Evolutionary conservation across 2,113 vertebrate species (phyloP).

Genomic region (Phylloscopus trochilus): DNA sequence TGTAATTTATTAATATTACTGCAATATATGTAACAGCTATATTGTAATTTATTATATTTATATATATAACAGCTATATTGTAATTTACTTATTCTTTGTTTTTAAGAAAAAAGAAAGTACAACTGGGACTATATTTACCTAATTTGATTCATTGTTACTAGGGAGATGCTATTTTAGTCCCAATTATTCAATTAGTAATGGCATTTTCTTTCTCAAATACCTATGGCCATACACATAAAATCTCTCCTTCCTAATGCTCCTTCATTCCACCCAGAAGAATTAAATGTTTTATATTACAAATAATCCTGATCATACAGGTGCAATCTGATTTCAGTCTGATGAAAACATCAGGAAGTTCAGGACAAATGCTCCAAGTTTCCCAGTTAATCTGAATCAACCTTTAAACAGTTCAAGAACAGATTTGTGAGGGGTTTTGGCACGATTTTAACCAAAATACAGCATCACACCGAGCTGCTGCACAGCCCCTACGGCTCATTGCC

Average conservation of each 20-base stretch:
- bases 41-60: too few relatives aligned
- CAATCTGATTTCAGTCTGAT: not conserved
- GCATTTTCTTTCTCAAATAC: not conserved
- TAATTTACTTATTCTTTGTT: not conserved
- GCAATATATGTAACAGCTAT: too few relatives aligned
- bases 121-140: not conserved
- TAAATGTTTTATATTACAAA: not conserved
- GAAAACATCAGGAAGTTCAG: not conserved
- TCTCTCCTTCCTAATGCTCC: not conserved
- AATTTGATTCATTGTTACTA: not conserved
- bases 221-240: not conserved
- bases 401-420: not conserved
- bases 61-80: not conserved
- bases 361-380: not conserved
- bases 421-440: not conserved
- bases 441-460: not conserved
- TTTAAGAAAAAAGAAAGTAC: not conserved
- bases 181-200: not conserved
- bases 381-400: not conserved
- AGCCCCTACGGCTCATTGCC: not conserved
- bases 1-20: too few relatives aligned
- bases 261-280: not conserved
- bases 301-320: not conserved
- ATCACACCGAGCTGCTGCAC: not conserved
- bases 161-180: not conserved